A percentile compares a stretch with the other conserved stretches of the same genome.
Conservation (phyloP, 2,113 vertebrate species). For the Anarhynchus alexandrinus region DNA sequence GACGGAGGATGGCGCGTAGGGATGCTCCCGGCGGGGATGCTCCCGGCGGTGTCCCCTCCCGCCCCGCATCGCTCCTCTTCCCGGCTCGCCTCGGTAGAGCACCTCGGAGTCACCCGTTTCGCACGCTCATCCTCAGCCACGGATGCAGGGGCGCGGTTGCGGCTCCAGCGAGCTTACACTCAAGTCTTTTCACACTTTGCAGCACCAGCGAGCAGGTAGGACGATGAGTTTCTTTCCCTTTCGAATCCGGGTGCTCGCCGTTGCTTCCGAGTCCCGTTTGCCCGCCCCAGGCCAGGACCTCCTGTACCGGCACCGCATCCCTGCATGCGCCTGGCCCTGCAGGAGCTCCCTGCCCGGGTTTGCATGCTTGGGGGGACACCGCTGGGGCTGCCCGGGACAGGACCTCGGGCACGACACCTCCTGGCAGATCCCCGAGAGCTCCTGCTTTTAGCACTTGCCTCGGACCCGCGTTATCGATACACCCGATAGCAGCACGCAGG, state of each 20-base stretch:
- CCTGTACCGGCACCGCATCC: not conserved
- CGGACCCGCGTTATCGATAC: fast-evolving
- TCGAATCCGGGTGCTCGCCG: fast-evolving
- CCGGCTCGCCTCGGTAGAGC: not conserved
- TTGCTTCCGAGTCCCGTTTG: not conserved
- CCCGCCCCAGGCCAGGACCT: not conserved
- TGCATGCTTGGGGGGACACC: not conserved
- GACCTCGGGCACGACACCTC: fast-evolving
- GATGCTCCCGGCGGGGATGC: not conserved
- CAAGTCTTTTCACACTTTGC: fast-evolving
- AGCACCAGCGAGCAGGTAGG: not conserved
- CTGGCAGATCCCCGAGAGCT: not conserved
- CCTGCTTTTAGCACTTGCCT: not conserved
- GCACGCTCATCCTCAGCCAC: not conserved
- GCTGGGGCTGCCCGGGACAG: fast-evolving
- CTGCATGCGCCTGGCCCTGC: not conserved
- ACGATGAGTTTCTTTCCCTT: not conserved
- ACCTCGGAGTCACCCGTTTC: fast-evolving
- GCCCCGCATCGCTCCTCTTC: fast-evolving
- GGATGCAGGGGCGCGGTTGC: not conserved
- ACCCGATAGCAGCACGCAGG: fast-evolving
- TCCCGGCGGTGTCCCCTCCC: not conserved
- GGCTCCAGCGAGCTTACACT: not conserved
- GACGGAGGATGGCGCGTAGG: too few relatives aligned
- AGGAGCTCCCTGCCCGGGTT: not conserved